Base-by-base conservation (phyloP, 1,140 invertebrate genomes). In the Drosophila melanica region DNA sequence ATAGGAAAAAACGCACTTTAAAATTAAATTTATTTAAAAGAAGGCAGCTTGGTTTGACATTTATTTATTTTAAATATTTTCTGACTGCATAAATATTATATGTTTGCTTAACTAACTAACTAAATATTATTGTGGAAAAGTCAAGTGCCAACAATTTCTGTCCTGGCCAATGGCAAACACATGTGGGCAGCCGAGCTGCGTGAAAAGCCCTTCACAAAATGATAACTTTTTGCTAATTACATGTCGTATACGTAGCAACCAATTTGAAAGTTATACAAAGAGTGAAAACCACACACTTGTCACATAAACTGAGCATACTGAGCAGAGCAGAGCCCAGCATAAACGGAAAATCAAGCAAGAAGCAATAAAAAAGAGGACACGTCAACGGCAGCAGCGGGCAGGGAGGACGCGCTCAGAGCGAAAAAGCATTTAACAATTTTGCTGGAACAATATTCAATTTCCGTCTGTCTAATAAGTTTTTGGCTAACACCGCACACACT, bases 391-490 rank as follows among this genome's bases (percentile, higher is more conserved):
- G 81, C 48, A 20, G 3, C 1, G 55, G 50, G 33, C 39, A 45
- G 60, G 44, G 63, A 14, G 0, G 45, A 53, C 23, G 51, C 14
- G 69, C 51, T 71, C 42, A 27, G 33, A 47, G 71, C 68, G 63
- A 79, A 76, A 73, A 73, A 73, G 70, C 80, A 84, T 84, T 84
- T 82, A 84, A 82, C 82, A 66, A 76, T 87, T 86, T 79, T 77
- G 50, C 79, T 81, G 79, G 79, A 86, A 86, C 82, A 86, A 86
- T 86, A 86, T 86, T 86, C 82, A 86, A 86, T 86, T 86, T 86
- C 82, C 82, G 82, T 82, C 82, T 79, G 82, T 87, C 82, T 86
- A 86, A 87, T 86, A 87, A 86, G 82, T 86, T 86, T 86, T 87
- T 76, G 82, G 82, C 79, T 70, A 87, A 53, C 66, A 73, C 59